A percentile compares a stretch with the other conserved stretches of the same genome.
phyloP scores from a whole-genome alignment of 2,888 invertebrate genomes.

The Caenorhabditis virilis region DNA sequence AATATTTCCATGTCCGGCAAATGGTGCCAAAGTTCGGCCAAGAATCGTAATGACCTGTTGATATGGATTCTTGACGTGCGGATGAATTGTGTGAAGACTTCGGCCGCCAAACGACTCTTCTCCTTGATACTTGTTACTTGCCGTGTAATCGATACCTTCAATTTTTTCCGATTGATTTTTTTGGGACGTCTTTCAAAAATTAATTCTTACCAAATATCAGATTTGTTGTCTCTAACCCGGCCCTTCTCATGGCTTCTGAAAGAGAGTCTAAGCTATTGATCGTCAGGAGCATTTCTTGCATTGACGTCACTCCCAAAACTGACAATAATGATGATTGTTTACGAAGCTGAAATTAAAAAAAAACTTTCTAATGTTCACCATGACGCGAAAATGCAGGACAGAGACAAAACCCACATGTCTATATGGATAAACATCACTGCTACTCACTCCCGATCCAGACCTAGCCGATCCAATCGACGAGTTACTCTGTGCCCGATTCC shows the following conservation, averaged over 20 bases:
- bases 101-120: constrained; percentile 71
- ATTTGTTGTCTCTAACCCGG: constrained; percentile 71
- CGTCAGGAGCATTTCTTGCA: constrained; percentile 66
- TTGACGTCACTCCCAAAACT: constrained; percentile 61
- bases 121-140: constrained; percentile 73
- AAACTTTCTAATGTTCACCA: too few species aligned
- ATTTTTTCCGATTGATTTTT: too few species aligned
- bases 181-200: too few species aligned
- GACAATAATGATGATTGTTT: constrained; percentile 56
- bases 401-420: constrained; percentile 9
- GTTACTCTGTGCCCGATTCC: constrained; percentile 33
- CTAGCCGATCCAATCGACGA: constrained; percentile 35
- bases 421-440: constrained; percentile 46
- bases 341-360: constrained; percentile 35
- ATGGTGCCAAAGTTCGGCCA: constrained; percentile 71
- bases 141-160: constrained; percentile 72
- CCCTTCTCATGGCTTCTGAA: constrained; percentile 69
- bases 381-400: neutral
- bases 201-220: constrained; percentile 73
- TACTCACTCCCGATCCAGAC: constrained; percentile 28
- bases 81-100: constrained; percentile 68
- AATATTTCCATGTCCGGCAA: constrained; percentile 70
- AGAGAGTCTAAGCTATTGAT: constrained; percentile 68
- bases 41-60: constrained; percentile 72
- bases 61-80: constrained; percentile 70